Evolutionary conservation across 1,140 invertebrate species (phyloP).

Genomic region (Drosophila navojoa): DNA sequence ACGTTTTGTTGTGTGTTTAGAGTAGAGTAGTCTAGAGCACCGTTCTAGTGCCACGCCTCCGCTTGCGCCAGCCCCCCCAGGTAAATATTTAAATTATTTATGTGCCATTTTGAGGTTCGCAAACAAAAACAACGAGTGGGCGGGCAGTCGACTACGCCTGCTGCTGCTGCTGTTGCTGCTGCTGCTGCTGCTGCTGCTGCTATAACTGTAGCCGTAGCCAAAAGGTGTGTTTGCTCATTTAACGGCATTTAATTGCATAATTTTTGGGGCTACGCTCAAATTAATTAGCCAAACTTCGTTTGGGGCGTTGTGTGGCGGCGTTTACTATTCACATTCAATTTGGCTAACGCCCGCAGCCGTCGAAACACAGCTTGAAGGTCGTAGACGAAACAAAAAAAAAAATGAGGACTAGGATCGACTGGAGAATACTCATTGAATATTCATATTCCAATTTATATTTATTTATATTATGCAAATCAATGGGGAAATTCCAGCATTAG

Average conservation of each 20-base stretch:
- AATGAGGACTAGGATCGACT: too few relatives aligned
- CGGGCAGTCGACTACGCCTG: background rate
- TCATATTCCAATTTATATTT: too few relatives aligned
- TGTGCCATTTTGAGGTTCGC: conserved; percentile 70
- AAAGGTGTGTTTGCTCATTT: conserved; percentile 69
- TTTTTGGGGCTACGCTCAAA: conserved; percentile 52
- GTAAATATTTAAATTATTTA: conserved; percentile 78
- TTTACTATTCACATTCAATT: conserved; percentile 7
- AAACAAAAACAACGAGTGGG: conserved; percentile 51
- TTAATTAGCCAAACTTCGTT: conserved; percentile 28
- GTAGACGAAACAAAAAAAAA: background rate
- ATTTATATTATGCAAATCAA: too few relatives aligned
- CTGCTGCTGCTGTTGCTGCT: background rate
- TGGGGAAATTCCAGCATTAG: too few relatives aligned
- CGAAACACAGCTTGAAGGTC: conserved; percentile 9
- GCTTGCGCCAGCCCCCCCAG: conserved; percentile 5
- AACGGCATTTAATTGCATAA: conserved; percentile 76
- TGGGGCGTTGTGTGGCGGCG: background rate
- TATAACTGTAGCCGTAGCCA: conserved; percentile 20
- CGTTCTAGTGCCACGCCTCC: conserved; percentile 2
- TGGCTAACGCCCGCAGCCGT: conserved; percentile 5
- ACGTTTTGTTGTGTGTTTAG: conserved; percentile 62
- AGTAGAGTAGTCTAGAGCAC: background rate
- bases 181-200: background rate
- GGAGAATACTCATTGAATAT: too few relatives aligned